Base-by-base conservation (phyloP, 2,888 invertebrate genomes). In the Idaea biselata region DNA sequence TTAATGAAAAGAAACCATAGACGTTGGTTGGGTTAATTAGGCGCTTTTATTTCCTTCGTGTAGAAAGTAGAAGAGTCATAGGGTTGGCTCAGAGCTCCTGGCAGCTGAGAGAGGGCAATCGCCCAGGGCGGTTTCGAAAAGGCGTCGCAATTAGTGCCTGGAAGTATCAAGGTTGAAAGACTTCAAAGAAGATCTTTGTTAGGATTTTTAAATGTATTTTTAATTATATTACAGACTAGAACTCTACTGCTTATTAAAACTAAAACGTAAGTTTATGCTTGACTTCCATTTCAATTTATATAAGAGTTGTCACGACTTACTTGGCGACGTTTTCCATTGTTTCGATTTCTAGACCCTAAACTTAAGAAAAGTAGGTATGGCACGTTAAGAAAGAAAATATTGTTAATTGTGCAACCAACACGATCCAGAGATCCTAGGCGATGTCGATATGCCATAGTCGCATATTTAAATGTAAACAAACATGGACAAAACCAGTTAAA, bases 141-240 rank as follows among this genome's bases (percentile, higher is more conserved):
- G 72, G 75, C 73, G 73, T 73, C 73, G 76, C 77, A 83, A 84
- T 83, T 83, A 83, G 78, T 77, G 76, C 76, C 72, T 73, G 71
- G 68, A 72, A 78, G 75, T 76, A 73, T 78, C 69, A 71, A 68
- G 68, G 60, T 59, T 66, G 55, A 56, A 59, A 44, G 44, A 44
- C 44, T 44, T 44, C 14, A 44, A 44, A 44, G 44, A 56, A n/a
- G 58, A 61, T 31, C 55, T 14, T 18, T 17, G 59, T 17, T 4
- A 31, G 18, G 14, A 44, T 44, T 44, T 44, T 44, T 44, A 44
- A 44, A 8, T 8, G 44, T 44, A 8, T 8, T 44, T 44, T 44
- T 44, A 44, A 44, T 44, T 44, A 33, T 44, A 14, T 32, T 32
- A 8, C 11, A 8, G 11, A 32, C 32, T 32, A 32, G 1, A 32